phyloP scores from a whole-genome alignment of 2,113 vertebrate species.

The Phoenicopterus ruber region DNA sequence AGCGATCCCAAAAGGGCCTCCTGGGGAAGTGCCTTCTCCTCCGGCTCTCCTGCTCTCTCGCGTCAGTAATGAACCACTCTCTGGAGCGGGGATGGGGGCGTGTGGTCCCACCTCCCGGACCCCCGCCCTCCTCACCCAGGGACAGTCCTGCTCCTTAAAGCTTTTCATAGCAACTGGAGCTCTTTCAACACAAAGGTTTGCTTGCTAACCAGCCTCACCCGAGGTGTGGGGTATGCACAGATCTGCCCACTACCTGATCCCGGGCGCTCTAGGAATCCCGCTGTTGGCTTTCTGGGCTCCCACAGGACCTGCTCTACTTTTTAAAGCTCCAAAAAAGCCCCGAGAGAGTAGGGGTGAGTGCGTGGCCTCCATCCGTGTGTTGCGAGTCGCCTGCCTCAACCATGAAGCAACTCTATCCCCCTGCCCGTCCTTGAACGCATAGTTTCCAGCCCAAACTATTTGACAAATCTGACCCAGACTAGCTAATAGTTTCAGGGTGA shows the following conservation, averaged over 20 bases:
- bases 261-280: not conserved
- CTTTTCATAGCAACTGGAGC: not conserved
- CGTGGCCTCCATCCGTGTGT: not conserved
- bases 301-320: not conserved
- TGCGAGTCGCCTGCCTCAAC: not conserved
- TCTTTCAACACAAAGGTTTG: not conserved
- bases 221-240: not conserved
- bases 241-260: not conserved
- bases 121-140: not conserved
- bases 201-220: not conserved
- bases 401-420: not conserved
- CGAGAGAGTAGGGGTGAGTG: not conserved
- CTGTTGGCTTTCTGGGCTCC: not conserved
- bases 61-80: not conserved
- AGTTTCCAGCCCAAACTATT: slow-evolving; percentile 13
- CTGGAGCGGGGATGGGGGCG: not conserved
- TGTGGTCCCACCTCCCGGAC: not conserved
- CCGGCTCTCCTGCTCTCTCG: not conserved
- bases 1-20: rapidly evolving
- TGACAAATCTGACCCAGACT: not conserved
- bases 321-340: not conserved
- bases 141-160: not conserved
- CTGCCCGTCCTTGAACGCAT: not conserved
- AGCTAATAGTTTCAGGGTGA: slow-evolving; percentile 36
- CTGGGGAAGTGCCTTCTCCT: not conserved